Base-by-base conservation (phyloP, 2,113 vertebrate genomes). In the Anthoscopus minutus region DNA sequence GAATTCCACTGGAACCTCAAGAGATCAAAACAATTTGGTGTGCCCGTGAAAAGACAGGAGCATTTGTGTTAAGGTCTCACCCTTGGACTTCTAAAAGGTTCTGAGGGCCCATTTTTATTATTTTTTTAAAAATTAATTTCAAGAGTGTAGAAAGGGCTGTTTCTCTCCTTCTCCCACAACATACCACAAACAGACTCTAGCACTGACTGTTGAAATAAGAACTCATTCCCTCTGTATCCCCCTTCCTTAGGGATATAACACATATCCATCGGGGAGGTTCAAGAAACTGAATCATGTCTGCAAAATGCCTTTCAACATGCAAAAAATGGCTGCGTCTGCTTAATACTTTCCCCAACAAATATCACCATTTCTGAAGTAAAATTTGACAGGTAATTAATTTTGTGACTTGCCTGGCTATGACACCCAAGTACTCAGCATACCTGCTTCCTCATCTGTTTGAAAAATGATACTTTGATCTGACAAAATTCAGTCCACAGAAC, bases 251-350 rank as follows among this genome's bases (percentile, higher is more conserved):
- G 8, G 45, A 85, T 21, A 24, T 22, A 71, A 37, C 16, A 25
- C 62, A 28, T 1, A 0, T 10, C 21, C 28, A 19, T 6, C 3
- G 3, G 4, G 17, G 24, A 60, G 13, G 24, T 56, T 42, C 6
- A 94, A 73, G 88, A 57, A 30, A 17, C 9, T 50, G 11, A 71
- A 44, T 37, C 25, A 44, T 6, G 19, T 35, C 48, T 54, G 23
- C 42, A 10, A 94, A 84, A 73, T 25, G 56, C 19, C 37, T 82
- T 89, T 77, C 45, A 61, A 45, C 10, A 8, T 24, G 10, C 8
- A 15, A 48, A 72, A 80, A 22, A 23, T 0, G 7, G 19, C 58
- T 69, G 20, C n/a, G 42, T 27, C 47, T 54, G 7, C 40, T 45
- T 45, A 76, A 87, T 50, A 42, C 8, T 44, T 64, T 74, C 38